A percentile compares a stretch with the other conserved stretches of the same genome.
Evolutionary conservation across 2,113 vertebrate species (phyloP).

Genomic region (Pluvialis apricaria): DNA sequence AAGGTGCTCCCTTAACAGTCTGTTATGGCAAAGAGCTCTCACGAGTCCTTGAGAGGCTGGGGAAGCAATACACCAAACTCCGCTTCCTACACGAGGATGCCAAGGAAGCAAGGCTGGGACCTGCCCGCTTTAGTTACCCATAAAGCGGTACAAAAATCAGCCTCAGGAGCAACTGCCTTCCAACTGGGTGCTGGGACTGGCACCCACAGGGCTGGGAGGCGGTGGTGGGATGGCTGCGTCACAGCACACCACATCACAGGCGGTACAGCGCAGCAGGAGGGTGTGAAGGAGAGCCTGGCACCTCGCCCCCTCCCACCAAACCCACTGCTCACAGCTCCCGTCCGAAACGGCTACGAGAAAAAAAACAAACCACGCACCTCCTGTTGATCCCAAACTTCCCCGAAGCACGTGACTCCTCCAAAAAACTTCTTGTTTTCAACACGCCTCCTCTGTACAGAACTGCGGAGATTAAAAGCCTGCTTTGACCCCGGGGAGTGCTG

Average conservation of each 20-base stretch:
- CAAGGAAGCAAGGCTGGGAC: not conserved
- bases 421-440: not conserved
- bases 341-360: fast-evolving
- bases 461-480: not conserved
- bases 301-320: not conserved
- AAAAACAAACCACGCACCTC: not conserved
- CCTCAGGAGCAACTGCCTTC: not conserved
- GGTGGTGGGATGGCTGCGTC: not conserved
- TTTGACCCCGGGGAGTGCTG: not conserved
- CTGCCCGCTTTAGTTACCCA: not conserved
- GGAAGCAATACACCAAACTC: not conserved
- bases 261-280: not conserved
- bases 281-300: not conserved
- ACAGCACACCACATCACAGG: not conserved
- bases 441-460: not conserved
- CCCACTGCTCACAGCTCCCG: not conserved
- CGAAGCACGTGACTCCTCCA: not conserved
- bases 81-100: not conserved
- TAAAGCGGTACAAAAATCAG: not conserved
- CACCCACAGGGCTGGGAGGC: not conserved
- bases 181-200: not conserved
- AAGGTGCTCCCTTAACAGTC: not conserved
- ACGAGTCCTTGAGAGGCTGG: not conserved
- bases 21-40: not conserved
- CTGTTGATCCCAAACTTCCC: not conserved